A percentile compares a stretch with the other conserved stretches of the same genome.
These are phyloP conservation scores for Cremastinae sp. DNA, from an alignment of 2,888 invertebrate genomes.

Conservation along the genomic window DNA sequence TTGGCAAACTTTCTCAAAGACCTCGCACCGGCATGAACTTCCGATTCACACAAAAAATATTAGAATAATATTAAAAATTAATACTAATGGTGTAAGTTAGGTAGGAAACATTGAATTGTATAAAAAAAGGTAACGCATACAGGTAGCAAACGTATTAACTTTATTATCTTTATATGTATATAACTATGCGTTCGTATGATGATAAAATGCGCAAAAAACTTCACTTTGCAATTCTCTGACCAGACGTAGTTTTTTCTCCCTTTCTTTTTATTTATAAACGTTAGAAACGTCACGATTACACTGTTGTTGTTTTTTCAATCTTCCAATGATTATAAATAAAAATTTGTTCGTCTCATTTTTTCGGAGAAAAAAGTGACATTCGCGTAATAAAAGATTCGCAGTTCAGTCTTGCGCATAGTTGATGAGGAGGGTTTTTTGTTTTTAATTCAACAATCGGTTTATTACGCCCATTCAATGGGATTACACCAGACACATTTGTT, in stretches of 20 bases:
- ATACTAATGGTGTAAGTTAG: not conserved
- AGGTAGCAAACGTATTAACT: slow-evolving; percentile 70
- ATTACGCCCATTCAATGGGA: slow-evolving; percentile 23
- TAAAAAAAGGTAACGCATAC: slow-evolving; percentile 57
- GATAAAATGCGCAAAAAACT: slow-evolving; percentile 48
- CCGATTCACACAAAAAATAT: slow-evolving; percentile 1
- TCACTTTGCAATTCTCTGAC: slow-evolving; percentile 44
- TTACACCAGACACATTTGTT: slow-evolving; percentile 22
- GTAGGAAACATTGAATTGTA: slow-evolving; percentile 35
- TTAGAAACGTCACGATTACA: slow-evolving; percentile 42
- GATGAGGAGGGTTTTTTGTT: slow-evolving; percentile 34
- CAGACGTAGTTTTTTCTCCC: slow-evolving; percentile 30
- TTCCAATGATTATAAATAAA: slow-evolving; percentile 20
- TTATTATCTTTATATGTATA: slow-evolving; percentile 64
- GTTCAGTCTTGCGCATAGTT: slow-evolving; percentile 14
- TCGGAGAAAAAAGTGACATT: slow-evolving; percentile 22
- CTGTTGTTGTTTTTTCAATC: slow-evolving; percentile 30
- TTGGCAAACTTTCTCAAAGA: slow-evolving; percentile 83
- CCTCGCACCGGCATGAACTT: slow-evolving; percentile 72
- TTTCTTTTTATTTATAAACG: slow-evolving; percentile 27
- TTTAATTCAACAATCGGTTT: slow-evolving; percentile 15
- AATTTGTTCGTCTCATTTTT: slow-evolving; percentile 27
- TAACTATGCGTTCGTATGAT: slow-evolving; percentile 54
- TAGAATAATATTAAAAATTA: slow-evolving; percentile 2
- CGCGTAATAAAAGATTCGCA: slow-evolving; percentile 20